Percentiles rank a stretch among this genome's conserved stretches.
Evolutionary conservation across 2,888 invertebrate species (phyloP).

Genomic region (Linnaemya tessellans): DNA sequence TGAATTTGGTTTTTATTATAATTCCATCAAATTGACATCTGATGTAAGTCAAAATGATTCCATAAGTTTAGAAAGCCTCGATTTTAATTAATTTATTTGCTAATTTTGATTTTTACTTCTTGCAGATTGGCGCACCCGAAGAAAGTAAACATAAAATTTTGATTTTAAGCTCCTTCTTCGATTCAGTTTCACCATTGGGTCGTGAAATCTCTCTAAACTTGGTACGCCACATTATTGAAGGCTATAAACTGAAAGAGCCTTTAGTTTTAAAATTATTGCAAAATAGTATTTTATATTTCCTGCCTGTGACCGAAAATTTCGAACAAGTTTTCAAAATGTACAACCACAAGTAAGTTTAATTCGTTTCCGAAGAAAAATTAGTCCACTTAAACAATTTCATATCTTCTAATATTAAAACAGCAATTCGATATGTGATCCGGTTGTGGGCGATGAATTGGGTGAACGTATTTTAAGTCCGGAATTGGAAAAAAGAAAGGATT

Average conservation of each 20-base stretch:
- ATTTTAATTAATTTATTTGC: background rate
- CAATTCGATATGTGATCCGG: constrained; percentile 81
- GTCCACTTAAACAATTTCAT: background rate
- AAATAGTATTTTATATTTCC: constrained; percentile 90
- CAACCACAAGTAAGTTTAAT: constrained; percentile 77
- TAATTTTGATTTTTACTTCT: background rate
- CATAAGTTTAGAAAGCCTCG: background rate
- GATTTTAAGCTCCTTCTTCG: constrained; percentile 91
- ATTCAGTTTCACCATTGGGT: constrained; percentile 91
- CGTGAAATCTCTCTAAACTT: constrained; percentile 93
- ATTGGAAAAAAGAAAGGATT: constrained; percentile 76
- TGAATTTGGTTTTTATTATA: constrained; percentile 87
- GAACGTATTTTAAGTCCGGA: constrained; percentile 85
- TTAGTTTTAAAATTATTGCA: constrained; percentile 87
- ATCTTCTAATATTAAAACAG: constrained; percentile 70
- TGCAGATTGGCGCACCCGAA: constrained; percentile 89
- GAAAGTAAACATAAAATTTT: constrained; percentile 93
- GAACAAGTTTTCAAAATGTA: constrained; percentile 77
- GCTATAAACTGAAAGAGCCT: constrained; percentile 88
- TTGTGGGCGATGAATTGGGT: constrained; percentile 86
- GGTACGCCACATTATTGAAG: constrained; percentile 91
- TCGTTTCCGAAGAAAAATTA: background rate
- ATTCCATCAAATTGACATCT: constrained; percentile 89
- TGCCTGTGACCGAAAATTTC: constrained; percentile 85
- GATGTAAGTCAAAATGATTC: constrained; percentile 87